These are phyloP conservation scores for Lasiurus cinereus DNA, from an alignment of 2,113 vertebrate genomes.

Conservation along the genomic window DNA sequence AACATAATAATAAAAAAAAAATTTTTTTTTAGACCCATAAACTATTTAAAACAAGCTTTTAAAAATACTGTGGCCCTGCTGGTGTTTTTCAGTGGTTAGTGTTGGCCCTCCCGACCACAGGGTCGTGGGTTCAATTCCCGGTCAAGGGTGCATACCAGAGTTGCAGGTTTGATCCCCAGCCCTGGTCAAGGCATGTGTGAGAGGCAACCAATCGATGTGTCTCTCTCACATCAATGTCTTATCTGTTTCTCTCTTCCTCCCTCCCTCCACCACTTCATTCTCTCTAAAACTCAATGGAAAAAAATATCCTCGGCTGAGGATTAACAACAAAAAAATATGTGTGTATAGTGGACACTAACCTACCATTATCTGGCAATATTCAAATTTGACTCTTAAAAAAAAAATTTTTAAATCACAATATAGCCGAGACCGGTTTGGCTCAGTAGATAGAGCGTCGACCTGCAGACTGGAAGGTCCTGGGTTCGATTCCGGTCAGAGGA, in stretches of 20 bases:
- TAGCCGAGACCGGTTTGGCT: too few relatives aligned
- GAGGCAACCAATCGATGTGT: background rate
- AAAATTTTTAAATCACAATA: too few relatives aligned
- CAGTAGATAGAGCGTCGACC: too few relatives aligned
- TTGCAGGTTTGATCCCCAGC: background rate
- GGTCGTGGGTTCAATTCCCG: background rate
- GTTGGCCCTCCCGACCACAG: background rate
- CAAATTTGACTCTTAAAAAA: constrained; percentile 24
- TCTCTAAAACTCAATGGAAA: background rate
- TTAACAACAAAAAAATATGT: background rate
- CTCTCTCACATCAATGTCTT: background rate
- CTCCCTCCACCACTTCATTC: background rate
- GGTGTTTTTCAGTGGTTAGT: background rate
- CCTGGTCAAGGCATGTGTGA: background rate
- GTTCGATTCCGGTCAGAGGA: too few relatives aligned
- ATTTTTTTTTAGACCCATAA: constrained; percentile 25
- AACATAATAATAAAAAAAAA: background rate
- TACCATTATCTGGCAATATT: background rate
- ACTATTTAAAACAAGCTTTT: constrained; percentile 16
- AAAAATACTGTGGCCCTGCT: background rate
- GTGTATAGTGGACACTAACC: background rate
- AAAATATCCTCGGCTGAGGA: background rate
- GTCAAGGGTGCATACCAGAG: background rate
- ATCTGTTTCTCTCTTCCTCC: background rate
- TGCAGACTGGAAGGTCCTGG: too few relatives aligned